Conservation (phyloP, 1,140 invertebrate genomes). For the Magallana angulata region DNA sequence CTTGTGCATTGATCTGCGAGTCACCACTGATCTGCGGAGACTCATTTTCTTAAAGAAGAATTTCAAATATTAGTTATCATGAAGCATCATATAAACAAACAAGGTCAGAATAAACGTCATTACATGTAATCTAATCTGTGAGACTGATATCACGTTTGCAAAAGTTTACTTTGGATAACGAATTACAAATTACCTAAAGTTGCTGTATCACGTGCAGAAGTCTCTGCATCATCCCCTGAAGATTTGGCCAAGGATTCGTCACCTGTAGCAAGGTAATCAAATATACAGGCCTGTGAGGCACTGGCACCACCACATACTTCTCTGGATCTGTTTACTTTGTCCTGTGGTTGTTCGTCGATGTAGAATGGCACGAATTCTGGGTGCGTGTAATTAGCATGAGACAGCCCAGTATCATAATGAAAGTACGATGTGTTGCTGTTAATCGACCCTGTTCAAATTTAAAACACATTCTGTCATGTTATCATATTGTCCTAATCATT, state of each 20-base stretch:
- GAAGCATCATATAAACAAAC: too few relatives aligned
- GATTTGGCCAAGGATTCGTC: constrained; percentile 25
- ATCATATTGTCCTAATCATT: too few relatives aligned
- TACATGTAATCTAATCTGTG: too few relatives aligned
- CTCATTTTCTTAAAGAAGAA: background rate
- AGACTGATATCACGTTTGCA: too few relatives aligned
- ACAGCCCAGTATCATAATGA: constrained; percentile 4
- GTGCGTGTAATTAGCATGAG: constrained; percentile 1
- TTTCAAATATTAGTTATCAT: too few relatives aligned
- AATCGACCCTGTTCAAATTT: background rate
- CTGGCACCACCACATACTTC: constrained; percentile 1
- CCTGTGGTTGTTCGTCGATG: background rate
- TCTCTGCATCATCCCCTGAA: background rate
- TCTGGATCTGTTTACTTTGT: background rate
- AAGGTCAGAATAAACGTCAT: too few relatives aligned
- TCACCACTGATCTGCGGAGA: background rate
- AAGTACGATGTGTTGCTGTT: background rate
- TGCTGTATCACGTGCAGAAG: background rate
- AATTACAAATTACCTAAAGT: background rate
- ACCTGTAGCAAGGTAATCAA: constrained; percentile 46
- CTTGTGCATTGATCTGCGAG: constrained; percentile 1
- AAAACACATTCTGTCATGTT: too few relatives aligned
- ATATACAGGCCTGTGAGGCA: constrained; percentile 46
- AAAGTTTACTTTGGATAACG: too few relatives aligned
- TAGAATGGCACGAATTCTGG: constrained; percentile 25